A percentile compares a stretch with the other conserved stretches of the same genome.
Evolutionary conservation across 2,113 vertebrate species (phyloP).

Genomic region (Cyprinodon brontotheroides): DNA sequence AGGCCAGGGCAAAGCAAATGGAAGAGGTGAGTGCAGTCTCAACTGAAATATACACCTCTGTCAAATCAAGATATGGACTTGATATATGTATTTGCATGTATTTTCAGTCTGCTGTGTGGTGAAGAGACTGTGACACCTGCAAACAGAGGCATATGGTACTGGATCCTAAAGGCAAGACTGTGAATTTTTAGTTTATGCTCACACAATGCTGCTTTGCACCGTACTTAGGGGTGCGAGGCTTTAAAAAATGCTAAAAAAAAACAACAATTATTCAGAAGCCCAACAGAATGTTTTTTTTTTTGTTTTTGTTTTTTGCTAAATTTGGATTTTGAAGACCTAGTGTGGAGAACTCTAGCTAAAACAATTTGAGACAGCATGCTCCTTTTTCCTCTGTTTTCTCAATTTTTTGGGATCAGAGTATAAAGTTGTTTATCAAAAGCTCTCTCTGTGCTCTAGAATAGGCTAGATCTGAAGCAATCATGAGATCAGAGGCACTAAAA

Average conservation of each 20-base stretch:
- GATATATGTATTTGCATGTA: conserved; percentile 15
- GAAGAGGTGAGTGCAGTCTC: conserved; percentile 10
- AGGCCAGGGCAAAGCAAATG: background rate
- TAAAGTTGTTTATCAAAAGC: conserved; percentile 33
- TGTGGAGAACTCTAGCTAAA: conserved; percentile 8
- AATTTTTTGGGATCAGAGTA: conserved; percentile 41
- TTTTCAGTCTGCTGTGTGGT: background rate
- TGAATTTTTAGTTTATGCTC: conserved; percentile 41
- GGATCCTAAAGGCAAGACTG: conserved; percentile 23
- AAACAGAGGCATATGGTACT: conserved; percentile 15
- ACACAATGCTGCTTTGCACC: conserved; percentile 31
- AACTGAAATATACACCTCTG: background rate
- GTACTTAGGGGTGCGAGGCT: conserved; percentile 38
- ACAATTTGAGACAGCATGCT: conserved; percentile 3
- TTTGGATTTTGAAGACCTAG: background rate
- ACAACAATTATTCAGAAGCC: conserved; percentile 2
- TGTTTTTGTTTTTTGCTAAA: conserved; percentile 25
- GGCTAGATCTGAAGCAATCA: conserved; percentile 60
- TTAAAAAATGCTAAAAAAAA: conserved; percentile 25
- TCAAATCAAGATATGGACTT: conserved; percentile 11
- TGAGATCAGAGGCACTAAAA: conserved; percentile 60
- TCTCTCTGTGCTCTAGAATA: conserved; percentile 32
- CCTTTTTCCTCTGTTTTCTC: background rate
- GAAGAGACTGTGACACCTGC: conserved; percentile 15
- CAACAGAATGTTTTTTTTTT: conserved; percentile 34